Conservation (phyloP, 2,888 invertebrate species). For the Pyrgus malvae region DNA sequence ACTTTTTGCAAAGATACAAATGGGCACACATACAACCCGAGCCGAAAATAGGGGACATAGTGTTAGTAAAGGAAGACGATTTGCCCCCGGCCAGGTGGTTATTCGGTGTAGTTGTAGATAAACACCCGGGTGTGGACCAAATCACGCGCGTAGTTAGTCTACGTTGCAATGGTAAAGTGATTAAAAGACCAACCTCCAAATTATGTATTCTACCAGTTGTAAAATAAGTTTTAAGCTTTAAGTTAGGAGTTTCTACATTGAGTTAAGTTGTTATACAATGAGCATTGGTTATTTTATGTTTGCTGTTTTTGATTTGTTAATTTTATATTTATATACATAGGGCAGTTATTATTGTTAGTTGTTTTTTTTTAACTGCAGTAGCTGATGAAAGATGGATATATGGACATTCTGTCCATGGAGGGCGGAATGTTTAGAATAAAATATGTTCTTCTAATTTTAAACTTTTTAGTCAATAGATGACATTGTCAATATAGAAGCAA, state of each 20-base stretch:
- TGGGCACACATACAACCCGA: neutral
- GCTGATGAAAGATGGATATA: neutral
- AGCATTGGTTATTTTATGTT: neutral
- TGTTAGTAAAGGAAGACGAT: constrained; percentile 9
- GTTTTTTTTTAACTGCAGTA: too few relatives aligned
- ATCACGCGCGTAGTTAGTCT: constrained; percentile 3
- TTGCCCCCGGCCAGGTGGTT: constrained; percentile 8
- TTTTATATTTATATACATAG: too few relatives aligned
- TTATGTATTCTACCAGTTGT: neutral
- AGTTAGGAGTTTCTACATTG: neutral
- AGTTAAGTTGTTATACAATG: neutral
- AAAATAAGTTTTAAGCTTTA: neutral
- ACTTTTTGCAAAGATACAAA: neutral
- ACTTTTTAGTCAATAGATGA: neutral
- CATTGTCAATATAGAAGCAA: neutral
- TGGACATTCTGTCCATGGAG: constrained; percentile 16
- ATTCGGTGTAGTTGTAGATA: neutral
- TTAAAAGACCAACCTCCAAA: neutral
- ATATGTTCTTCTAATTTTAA: neutral
- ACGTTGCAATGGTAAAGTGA: neutral
- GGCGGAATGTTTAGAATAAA: constrained; percentile 6
- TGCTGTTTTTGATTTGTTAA: neutral
- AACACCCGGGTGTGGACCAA: constrained; percentile 2
- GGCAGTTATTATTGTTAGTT: too few relatives aligned
- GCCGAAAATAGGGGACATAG: constrained; percentile 1